Evolutionary conservation across 2,888 invertebrate species (phyloP).

Genomic region (Rhaphigaster nebulosa): DNA sequence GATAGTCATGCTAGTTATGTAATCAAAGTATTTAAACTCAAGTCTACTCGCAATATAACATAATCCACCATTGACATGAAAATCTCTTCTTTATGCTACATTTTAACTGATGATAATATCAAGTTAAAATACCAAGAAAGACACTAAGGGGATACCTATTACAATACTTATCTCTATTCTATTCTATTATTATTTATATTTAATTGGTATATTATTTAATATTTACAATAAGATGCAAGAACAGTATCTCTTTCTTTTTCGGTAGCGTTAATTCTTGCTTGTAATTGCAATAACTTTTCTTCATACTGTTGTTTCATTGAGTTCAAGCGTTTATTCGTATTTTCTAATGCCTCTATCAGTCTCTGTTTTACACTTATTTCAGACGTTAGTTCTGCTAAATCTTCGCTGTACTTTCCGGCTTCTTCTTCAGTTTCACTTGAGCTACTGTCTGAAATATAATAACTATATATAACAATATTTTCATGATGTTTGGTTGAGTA

Average conservation of each 20-base stretch:
- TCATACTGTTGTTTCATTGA: constrained; percentile 93
- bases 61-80: no score
- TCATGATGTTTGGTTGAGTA: neutral
- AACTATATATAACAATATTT: neutral
- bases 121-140: no score
- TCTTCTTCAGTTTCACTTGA: constrained; percentile 70
- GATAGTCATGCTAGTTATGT: no score
- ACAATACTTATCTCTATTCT: no score
- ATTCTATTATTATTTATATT: neutral
- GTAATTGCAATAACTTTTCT: constrained; percentile 86
- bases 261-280: constrained; percentile 87
- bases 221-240: constrained; percentile 73
- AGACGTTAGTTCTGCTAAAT: constrained; percentile 89
- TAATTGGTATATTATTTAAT: neutral
- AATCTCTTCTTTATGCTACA: no score
- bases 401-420: constrained; percentile 74
- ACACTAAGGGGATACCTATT: neutral
- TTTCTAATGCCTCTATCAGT: constrained; percentile 92
- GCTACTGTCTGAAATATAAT: constrained; percentile 69
- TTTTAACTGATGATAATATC: no score
- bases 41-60: no score
- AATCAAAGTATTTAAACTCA: no score
- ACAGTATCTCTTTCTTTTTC: constrained; percentile 93
- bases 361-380: constrained; percentile 96
- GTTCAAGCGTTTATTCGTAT: constrained; percentile 87